Conservation (phyloP, 2,888 invertebrate genomes). For the Pegoplata infirma region DNA sequence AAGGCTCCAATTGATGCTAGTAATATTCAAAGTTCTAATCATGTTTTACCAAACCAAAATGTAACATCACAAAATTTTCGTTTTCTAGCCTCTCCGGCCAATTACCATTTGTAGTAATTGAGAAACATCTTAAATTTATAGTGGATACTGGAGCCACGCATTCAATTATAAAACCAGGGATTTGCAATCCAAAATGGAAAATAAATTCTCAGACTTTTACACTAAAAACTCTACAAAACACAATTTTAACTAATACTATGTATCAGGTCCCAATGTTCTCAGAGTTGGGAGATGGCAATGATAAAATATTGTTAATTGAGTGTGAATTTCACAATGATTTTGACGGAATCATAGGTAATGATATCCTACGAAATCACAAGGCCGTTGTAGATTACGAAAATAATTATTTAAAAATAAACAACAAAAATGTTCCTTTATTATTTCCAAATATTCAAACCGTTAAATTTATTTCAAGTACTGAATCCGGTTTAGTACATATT, state of each 20-base stretch:
- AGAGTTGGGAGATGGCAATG: slow-evolving; percentile 2
- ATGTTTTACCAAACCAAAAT: not conserved
- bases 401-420: slow-evolving; percentile 21
- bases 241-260: not conserved
- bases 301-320: slow-evolving; percentile 3
- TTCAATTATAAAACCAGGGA: slow-evolving; percentile 19
- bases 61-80: not conserved
- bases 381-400: not conserved
- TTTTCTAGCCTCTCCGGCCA: slow-evolving; percentile 4
- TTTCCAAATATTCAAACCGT: slow-evolving; percentile 4
- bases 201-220: not conserved
- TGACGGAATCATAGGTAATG: slow-evolving; percentile 23
- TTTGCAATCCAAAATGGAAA: slow-evolving; percentile 33
- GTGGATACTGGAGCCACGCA: slow-evolving; percentile 25
- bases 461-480: slow-evolving; percentile 7
- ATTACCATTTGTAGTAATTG: slow-evolving; percentile 22
- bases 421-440: not conserved
- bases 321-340: slow-evolving; percentile 19
- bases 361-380: not conserved
- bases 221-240: slow-evolving; percentile 10
- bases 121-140: slow-evolving; percentile 18
- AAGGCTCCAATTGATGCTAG: not conserved
- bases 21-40: not conserved
- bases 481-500: slow-evolving; percentile 16
- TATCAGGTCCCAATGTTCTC: slow-evolving; percentile 26